Base-by-base conservation (phyloP, 2,797 vertebrate genomes). In the Clarias pachynema region DNA sequence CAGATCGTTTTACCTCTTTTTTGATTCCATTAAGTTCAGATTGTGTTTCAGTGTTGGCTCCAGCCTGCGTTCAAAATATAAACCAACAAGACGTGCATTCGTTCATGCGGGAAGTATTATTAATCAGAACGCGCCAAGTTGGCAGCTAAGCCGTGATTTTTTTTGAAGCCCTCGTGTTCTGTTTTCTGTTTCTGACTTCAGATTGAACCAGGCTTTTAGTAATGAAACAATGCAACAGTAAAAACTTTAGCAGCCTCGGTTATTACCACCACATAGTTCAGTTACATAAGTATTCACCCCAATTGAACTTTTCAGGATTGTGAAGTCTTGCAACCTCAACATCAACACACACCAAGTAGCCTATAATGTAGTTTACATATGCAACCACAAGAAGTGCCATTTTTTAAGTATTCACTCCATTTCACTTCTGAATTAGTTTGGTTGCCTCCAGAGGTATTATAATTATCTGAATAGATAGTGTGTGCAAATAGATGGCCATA, bases 141-240 rank as follows among this genome's bases (percentile, higher is more conserved):
- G 59, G 59, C 60, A 63, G 56, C 10, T 14, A 22, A 20, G 29
- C 74, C 20, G 22, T 12, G 56, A 59, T 40, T 40, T 49, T 29
- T 40, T 15, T 78, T 79, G 44, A n/a, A 63, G n/a, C 14, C 15
- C 59, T 65, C 59, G 6, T 44, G 78, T 26, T 79, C 22, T 80
- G 31, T 60, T 77, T 22, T 65, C 24, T 80, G n/a, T 10, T 72
- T 44, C 37, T 44, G 37, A 72, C 69, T n/a, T 26, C 70, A 53
- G 44, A 18, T 53, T 73, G 40, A 53, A 49, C 24, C 70, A 26
- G 40, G 24, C 40, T 73, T 53, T 40, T 40, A 40, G 31, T 16
- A 79, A 37, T 22, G 5, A 80, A 49, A 66, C 60, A 65, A 65
- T 80, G 49, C 60, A 65, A 63, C n/a, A 66, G 16, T 80, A 80